These are phyloP conservation scores for Ceratoteleas bidentatus DNA, from an alignment of 1,140 invertebrate species.

Conservation along the genomic window DNA sequence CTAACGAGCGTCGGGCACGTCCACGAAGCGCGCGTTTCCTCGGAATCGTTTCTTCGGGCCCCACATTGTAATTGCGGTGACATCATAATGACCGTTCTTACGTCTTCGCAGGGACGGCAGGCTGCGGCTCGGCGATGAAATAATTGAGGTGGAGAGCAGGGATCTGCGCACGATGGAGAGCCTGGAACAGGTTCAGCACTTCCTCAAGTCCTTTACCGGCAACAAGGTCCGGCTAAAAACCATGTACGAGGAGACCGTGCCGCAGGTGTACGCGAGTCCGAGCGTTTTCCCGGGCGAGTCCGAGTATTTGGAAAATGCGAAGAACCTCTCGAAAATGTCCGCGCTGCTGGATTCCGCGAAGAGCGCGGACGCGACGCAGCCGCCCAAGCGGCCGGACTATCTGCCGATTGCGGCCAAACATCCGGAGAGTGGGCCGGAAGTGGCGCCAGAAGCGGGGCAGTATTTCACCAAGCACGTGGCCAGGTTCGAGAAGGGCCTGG, in stretches of 20 bases:
- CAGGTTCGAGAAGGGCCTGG: conserved; percentile 85
- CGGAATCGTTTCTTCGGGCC: no score
- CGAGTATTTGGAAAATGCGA: conserved; percentile 75
- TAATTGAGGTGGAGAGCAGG: conserved; percentile 92
- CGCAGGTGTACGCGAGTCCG: conserved; percentile 72
- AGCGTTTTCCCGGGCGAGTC: conserved; percentile 60
- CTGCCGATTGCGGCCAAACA: conserved; percentile 71
- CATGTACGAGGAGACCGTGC: conserved; percentile 77
- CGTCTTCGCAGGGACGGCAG: conserved; percentile 86
- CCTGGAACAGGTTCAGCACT: conserved; percentile 84
- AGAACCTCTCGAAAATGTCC: conserved; percentile 73
- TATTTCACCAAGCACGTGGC: conserved; percentile 76
- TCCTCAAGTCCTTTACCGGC: conserved; percentile 75
- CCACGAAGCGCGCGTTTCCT: no score
- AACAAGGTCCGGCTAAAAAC: conserved; percentile 76
- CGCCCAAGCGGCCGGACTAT: conserved; percentile 74
- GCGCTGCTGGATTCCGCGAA: conserved; percentile 61
- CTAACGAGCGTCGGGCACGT: no score
- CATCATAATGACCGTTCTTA: conserved; percentile 20
- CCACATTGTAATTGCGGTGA: not conserved
- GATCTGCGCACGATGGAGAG: conserved; percentile 88
- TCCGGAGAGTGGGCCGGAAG: conserved; percentile 49
- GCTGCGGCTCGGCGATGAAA: conserved; percentile 90
- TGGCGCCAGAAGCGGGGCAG: conserved; percentile 82
- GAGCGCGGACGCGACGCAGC: conserved; percentile 31